phyloP scores from a whole-genome alignment of 2,113 vertebrate species.

The Varanus salvator region DNA sequence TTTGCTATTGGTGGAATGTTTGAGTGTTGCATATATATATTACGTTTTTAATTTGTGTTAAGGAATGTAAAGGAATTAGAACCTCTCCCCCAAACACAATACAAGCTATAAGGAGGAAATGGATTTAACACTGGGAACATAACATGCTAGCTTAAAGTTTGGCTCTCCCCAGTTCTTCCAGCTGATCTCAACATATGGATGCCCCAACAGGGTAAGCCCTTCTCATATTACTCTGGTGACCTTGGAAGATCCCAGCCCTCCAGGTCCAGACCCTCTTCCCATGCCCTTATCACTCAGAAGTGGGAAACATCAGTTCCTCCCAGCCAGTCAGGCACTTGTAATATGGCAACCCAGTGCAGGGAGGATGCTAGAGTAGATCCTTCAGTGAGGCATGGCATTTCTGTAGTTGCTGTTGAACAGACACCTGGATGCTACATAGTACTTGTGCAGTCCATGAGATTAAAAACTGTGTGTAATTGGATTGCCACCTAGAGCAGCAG shows the following conservation, averaged over 20 bases:
- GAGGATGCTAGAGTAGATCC: not conserved
- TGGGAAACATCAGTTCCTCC: not conserved
- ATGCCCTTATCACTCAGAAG: not conserved
- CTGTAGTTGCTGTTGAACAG: not conserved
- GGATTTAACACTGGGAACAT: not conserved
- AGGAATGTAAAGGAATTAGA: not conserved
- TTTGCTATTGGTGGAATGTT: not conserved
- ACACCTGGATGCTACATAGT: not conserved
- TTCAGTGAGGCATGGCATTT: not conserved
- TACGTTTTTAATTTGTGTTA: not conserved
- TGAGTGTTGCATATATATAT: not conserved
- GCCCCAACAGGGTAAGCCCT: not conserved
- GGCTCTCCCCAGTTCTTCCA: not conserved
- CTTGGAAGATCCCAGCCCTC: too few species aligned
- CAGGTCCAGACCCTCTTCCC: too few species aligned
- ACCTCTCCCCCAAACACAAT: not conserved
- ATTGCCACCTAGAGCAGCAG: not conserved
- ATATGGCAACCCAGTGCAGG: not conserved
- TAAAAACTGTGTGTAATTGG: not conserved
- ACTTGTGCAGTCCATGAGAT: not conserved
- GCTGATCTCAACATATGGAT: not conserved
- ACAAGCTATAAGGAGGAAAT: not conserved
- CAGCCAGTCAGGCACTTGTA: not conserved
- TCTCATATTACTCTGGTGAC: too few species aligned
- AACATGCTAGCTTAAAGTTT: not conserved